Conservation (phyloP, 1,140 invertebrate species). For the Bradynema listronoti region DNA sequence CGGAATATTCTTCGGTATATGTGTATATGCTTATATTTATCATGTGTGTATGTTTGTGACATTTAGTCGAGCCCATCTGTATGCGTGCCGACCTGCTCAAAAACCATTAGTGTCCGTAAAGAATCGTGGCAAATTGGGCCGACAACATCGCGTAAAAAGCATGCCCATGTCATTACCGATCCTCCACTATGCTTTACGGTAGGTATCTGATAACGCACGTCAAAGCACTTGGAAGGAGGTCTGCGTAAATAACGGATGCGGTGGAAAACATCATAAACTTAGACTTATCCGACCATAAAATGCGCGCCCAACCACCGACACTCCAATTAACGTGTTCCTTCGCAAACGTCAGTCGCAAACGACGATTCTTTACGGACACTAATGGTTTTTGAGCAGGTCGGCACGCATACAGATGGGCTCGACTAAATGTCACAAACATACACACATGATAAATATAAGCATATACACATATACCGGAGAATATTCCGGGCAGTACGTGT, state of each 20-base stretch:
- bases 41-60: too few species aligned
- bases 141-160: too few species aligned
- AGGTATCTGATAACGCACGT: constrained; percentile 25
- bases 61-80: too few species aligned
- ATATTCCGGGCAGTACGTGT: constrained; percentile 14
- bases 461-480: background rate
- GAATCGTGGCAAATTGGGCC: too few species aligned
- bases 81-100: too few species aligned
- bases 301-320: constrained; percentile 19
- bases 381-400: constrained; percentile 19
- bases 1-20: too few species aligned
- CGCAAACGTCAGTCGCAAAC: constrained; percentile 23
- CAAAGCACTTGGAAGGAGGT: constrained; percentile 21
- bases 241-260: constrained; percentile 28
- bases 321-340: constrained; percentile 19
- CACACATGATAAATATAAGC: background rate
- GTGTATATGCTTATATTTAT: too few species aligned
- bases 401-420: constrained; percentile 7
- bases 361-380: constrained; percentile 6
- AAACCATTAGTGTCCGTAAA: too few species aligned
- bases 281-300: constrained; percentile 39
- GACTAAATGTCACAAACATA: too few species aligned
- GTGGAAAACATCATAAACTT: constrained; percentile 38
- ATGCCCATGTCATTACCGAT: constrained; percentile 55
- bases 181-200: constrained; percentile 59